phyloP scores from a whole-genome alignment of 2,888 invertebrate genomes.

The Agriotes lineatus region DNA sequence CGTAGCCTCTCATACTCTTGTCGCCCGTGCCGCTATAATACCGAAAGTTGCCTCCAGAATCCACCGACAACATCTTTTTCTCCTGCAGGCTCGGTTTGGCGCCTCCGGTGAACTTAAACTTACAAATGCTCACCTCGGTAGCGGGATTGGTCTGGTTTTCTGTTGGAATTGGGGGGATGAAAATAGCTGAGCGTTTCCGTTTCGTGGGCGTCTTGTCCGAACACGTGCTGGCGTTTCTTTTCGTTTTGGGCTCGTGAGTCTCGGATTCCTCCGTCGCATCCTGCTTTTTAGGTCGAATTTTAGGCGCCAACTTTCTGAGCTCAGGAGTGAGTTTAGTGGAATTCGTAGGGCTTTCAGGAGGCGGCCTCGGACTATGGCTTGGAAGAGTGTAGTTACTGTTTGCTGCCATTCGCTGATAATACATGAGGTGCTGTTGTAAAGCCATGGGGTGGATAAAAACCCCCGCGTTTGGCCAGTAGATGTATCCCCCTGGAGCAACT shows the following conservation, averaged over 20 bases:
- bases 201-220: slow-evolving; percentile 70
- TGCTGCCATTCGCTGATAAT: slow-evolving; percentile 81
- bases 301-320: slow-evolving; percentile 64
- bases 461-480: slow-evolving; percentile 79
- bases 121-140: slow-evolving; percentile 86
- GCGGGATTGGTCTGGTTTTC: slow-evolving; percentile 82
- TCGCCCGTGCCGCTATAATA: slow-evolving; percentile 90
- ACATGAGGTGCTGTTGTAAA: slow-evolving; percentile 77
- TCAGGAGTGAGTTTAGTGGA: slow-evolving; percentile 50
- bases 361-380: slow-evolving; percentile 56
- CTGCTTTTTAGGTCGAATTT: slow-evolving; percentile 54
- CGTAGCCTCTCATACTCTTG: slow-evolving; percentile 82
- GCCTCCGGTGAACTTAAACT: slow-evolving; percentile 93
- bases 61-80: slow-evolving; percentile 92
- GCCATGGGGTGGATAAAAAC: slow-evolving; percentile 82
- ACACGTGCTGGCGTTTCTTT: slow-evolving; percentile 62
- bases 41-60: slow-evolving; percentile 86
- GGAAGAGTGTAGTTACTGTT: slow-evolving; percentile 61
- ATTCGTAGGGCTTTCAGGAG: slow-evolving; percentile 47
- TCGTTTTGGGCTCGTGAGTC: slow-evolving; percentile 65
- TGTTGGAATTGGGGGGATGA: slow-evolving; percentile 85
- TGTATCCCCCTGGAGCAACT: slow-evolving; percentile 68
- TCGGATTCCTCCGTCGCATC: slow-evolving; percentile 55
- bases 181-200: slow-evolving; percentile 85
- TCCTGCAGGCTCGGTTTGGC: slow-evolving; percentile 90